phyloP scores from a whole-genome alignment of 30 jellyfish, hydroid and myxozoan species.

The Sanderia malayensis region DNA sequence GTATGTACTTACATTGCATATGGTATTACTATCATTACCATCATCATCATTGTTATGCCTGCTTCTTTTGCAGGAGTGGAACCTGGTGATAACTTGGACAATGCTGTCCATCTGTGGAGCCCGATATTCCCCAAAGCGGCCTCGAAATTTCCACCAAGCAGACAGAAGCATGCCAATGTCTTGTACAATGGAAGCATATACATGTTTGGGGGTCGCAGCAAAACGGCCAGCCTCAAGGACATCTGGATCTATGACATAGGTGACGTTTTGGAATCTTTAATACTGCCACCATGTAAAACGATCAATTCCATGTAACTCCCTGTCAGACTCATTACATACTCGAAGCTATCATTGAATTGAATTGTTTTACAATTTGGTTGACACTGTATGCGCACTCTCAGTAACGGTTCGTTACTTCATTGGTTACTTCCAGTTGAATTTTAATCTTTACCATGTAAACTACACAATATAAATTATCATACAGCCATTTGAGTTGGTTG shows the following conservation, averaged over 20 bases:
- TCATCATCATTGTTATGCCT: no score
- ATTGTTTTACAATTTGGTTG: no score
- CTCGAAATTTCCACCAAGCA: constrained; percentile 48
- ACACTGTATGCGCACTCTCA: no score
- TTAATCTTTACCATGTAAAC: no score
- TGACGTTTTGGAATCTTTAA: neutral
- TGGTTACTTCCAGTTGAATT: no score
- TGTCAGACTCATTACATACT: no score
- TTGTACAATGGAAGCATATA: constrained; percentile 47
- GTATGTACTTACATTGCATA: no score
- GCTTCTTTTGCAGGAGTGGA: constrained; percentile 2
- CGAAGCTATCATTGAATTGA: no score
- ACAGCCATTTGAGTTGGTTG: no score
- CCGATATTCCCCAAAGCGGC: constrained; percentile 43
- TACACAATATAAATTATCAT: no score
- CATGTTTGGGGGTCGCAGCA: constrained; percentile 58
- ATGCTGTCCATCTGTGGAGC: constrained; percentile 51
- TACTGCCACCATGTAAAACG: neutral
- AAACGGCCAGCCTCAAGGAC: constrained; percentile 44
- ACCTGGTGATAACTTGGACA: neutral
- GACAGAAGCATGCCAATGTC: constrained; percentile 60
- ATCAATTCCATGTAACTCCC: neutral
- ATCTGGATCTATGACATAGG: constrained; percentile 54
- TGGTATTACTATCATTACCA: no score
- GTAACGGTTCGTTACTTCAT: no score